These are phyloP conservation scores for Erythrolamprus reginae DNA, from an alignment of 2,113 vertebrate genomes.

Conservation along the genomic window DNA sequence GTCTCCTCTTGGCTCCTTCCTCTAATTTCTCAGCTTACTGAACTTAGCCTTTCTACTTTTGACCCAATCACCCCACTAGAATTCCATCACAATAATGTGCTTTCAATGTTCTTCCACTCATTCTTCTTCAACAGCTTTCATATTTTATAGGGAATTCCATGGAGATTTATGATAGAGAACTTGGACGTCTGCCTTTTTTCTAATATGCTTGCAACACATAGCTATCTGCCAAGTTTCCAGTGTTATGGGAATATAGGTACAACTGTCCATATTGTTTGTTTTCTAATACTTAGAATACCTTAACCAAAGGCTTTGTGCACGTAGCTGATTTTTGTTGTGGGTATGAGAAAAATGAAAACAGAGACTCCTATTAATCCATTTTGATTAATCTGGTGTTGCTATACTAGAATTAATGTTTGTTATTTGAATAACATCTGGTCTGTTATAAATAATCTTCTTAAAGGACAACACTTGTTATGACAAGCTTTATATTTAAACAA, in stretches of 20 bases:
- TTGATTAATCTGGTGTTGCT: constrained; percentile 36
- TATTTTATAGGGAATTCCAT: not conserved
- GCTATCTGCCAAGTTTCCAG: not conserved
- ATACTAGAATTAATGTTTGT: constrained; percentile 38
- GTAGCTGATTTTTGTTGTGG: constrained; percentile 29
- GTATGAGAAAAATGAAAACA: constrained; percentile 17
- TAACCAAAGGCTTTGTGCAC: constrained; percentile 22
- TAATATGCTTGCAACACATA: not conserved
- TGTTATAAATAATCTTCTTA: constrained; percentile 48
- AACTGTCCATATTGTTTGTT: not conserved
- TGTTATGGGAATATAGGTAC: not conserved
- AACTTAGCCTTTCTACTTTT: not conserved
- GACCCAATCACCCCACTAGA: not conserved
- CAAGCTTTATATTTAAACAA: constrained; percentile 31
- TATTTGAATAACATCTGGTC: constrained; percentile 39
- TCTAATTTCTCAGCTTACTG: not conserved
- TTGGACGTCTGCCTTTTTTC: not conserved
- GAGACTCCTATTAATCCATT: constrained; percentile 31
- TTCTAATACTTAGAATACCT: constrained; percentile 26
- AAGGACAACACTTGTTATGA: constrained; percentile 14
- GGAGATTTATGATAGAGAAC: not conserved
- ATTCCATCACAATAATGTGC: not conserved
- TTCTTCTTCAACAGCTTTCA: not conserved
- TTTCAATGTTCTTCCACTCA: not conserved
- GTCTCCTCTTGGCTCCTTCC: not conserved